These are phyloP conservation scores for Linyphia triangularis DNA, from an alignment of 2,888 invertebrate genomes.

Conservation along the genomic window DNA sequence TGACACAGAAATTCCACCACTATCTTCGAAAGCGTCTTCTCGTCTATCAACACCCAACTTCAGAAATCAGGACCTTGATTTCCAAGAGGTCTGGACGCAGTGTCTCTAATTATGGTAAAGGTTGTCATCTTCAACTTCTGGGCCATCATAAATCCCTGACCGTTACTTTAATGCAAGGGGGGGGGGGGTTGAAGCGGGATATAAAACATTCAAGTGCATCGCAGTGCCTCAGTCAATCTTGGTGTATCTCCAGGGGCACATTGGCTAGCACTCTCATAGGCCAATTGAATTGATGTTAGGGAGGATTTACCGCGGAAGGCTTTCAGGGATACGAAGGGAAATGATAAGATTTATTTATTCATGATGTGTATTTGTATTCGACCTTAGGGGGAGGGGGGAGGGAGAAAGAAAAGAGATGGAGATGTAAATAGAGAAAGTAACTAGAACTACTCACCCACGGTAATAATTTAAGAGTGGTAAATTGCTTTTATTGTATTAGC, in stretches of 20 bases:
- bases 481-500: too few species aligned
- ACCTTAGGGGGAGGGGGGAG: background rate
- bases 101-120: conserved; percentile 18
- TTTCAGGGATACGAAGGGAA: conserved; percentile 1
- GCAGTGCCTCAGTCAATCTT: conserved; percentile 18
- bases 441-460: too few species aligned
- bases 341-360: conserved; percentile 42
- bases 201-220: conserved; percentile 51
- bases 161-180: conserved; percentile 16
- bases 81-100: background rate
- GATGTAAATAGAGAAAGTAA: too few species aligned
- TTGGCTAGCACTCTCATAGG: conserved; percentile 21
- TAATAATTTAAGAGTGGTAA: too few species aligned
- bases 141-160: conserved; percentile 18
- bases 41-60: conserved; percentile 9
- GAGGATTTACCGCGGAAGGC: conserved; percentile 4
- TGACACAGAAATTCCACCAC: background rate
- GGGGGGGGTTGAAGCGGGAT: too few species aligned
- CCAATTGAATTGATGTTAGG: conserved; percentile 53
- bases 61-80: conserved; percentile 5
- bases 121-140: background rate
- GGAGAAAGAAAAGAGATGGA: too few species aligned
- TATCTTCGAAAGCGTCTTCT: background rate
- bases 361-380: background rate
- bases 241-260: conserved; percentile 44